Base-by-base conservation (phyloP, 2,113 vertebrate genomes). In the Spea bombifrons region DNA sequence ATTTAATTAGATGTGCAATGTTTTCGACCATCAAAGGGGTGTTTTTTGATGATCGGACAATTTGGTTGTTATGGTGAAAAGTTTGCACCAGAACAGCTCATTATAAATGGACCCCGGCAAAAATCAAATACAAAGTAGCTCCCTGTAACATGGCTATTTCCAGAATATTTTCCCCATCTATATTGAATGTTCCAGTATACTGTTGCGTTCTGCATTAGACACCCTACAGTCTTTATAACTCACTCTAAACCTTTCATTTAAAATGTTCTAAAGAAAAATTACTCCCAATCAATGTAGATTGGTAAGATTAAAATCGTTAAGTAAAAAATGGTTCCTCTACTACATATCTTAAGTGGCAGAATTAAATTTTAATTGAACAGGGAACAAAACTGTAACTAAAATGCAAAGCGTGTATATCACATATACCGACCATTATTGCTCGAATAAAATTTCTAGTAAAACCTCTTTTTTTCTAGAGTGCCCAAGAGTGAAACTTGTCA, bases 401-500 rank as follows among this genome's bases (percentile, higher is more conserved):
- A 47, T 50, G 68, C 52, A 64, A 77, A 63, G 67, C 70, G 71
- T 71, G 44, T 77, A 78, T 71, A 78, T 71, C 76, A 78, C 46
- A 64, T 71, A 65, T 52, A 78, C 68, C 67, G 65, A 59, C 30
- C 43, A 65, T 78, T 78, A 78, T 78, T 78, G 76, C 68, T 78
- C 65, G 67, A 67, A 57, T 71, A 78, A 78, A 78, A 71, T 49
- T 64, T 8, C 10, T 50, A 30, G 8, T 13, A 9, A 50, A 65
- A 72, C 53, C 50, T 46, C 63, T 30, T 66, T 61, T 63, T 55
- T 64, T 3, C 50, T 78, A 78, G 53, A 48, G 76, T 50, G 50
- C 76, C 69, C 76, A 72, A 72, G 68, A 66, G 76, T 78, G 70
- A 55, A 72, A 78, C 68, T 76, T 76, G 65, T 71, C 76, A 67